A percentile compares a stretch with the other conserved stretches of the same genome.
phyloP scores from a whole-genome alignment of 2,113 vertebrate species.

The Phoenicopterus ruber region DNA sequence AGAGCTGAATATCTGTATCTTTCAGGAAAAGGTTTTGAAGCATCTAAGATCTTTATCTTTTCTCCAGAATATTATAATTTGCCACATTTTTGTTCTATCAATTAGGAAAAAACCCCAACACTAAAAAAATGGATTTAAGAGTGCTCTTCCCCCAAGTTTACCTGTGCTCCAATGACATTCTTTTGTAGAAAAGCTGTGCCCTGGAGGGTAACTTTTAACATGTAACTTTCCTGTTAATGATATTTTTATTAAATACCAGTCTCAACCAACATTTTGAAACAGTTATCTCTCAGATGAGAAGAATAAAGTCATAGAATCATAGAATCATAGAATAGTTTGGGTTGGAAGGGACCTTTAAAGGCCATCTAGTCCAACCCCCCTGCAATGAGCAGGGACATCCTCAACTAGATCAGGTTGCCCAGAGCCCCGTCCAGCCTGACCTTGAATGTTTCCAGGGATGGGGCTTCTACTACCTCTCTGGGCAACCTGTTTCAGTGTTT shows the following conservation, averaged over 20 bases:
- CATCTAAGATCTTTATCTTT: neutral
- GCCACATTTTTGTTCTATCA: neutral
- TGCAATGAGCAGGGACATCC: no score
- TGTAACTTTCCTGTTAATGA: neutral
- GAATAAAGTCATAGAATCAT: no score
- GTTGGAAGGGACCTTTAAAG: no score
- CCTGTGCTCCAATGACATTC: neutral
- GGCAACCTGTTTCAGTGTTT: no score
- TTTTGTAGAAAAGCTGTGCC: neutral
- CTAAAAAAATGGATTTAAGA: neutral
- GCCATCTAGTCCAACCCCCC: no score
- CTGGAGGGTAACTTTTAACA: neutral
- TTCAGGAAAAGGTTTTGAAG: neutral
- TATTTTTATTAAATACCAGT: neutral
- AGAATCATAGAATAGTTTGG: no score
- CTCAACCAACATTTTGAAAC: neutral
- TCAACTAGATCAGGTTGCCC: no score
- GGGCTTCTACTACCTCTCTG: no score
- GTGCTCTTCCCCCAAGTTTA: neutral
- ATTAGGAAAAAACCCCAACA: neutral
- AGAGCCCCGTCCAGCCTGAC: no score
- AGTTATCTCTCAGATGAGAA: neutral
- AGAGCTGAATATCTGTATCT: neutral
- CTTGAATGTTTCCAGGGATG: no score
- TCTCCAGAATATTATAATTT: neutral